Base-by-base conservation (phyloP, 2,888 invertebrate species). In the Taenaris catops region DNA sequence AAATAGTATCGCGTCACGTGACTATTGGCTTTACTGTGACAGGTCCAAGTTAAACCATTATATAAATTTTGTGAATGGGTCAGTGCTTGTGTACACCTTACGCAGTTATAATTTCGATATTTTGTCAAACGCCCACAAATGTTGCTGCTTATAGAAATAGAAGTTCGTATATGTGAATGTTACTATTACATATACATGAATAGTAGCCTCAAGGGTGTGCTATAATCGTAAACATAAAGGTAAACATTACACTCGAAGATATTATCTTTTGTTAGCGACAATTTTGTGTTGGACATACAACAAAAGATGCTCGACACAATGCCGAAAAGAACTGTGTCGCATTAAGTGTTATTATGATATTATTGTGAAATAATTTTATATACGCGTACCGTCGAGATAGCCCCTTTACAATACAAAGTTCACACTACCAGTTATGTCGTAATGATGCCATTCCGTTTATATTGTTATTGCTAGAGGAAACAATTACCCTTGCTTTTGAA, bases 191-290 rank as follows among this genome's bases (percentile, higher is more conserved):
- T n/a, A 4, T 14, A 14, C 9, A 29, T 7, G 21, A 14, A 4
- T 23, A 14, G 14, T 20, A 20, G 31, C 10, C 34, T 44, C 34
- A 33, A 33, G 31, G 27, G 25, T 35, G 29, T 38, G 36, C 40
- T 53, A 46, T 48, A 41, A 49, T 43, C 48, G 46, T 41, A 38
- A 35, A 51, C 46, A 56, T 59, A 55, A 58, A 58, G 46, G 56
- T 56, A 55, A 47, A 44, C 45, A 48, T 46, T 54, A 58, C 58
- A 48, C 49, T 40, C 48, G 48, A 53, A 42, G 49, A 44, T 53
- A 52, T 59, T 59, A 64, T 69, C 67, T 59, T 63, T 73, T 68
- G 66, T 68, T 48, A 48, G 50, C 49, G 55, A 50, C 56, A 58
- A 58, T 64, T 65, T 63, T 53, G 47, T 46, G 41, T 41, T 45